Base-by-base conservation (phyloP, 1,140 invertebrate species). In the Diabrotica virgifera region DNA sequence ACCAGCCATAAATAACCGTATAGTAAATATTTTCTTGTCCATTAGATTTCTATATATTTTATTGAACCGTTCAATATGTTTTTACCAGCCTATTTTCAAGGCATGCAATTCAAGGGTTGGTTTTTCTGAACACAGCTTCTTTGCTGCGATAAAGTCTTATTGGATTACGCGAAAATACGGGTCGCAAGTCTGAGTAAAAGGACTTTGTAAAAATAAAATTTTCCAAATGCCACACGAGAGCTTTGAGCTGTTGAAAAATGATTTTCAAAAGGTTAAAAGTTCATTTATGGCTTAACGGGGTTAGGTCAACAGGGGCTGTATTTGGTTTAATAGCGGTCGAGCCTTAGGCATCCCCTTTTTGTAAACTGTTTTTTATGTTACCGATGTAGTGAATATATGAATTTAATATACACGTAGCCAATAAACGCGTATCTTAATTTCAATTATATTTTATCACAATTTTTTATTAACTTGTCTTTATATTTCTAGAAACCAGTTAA, bases 141-240 rank as follows among this genome's bases (percentile, higher is more conserved):
- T 64, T 65, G 64, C 70, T 54, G 62, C 67, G 62, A 69, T 71
- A 71, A 71, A 71, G 64, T 68, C 67, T 67, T 71, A 71, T 69
- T 71, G 70, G 70, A 71, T 71, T 71, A 71, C 67, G 59, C 12
- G 64, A 67, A 71, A 69, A 71, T 71, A 69, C 70, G 67, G 61
- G 57, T 66, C 57, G 67, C 64, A 69, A 69, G 70, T 69, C 70
- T 69, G 66, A 64, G 58, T 64, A 63, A 69, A 65, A 62, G 59
- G 67, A 65, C 66, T 71, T 69, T 71, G 66, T 60, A 63, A 64
- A 70, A 70, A 68, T 68, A 65, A 68, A 70, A 68, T 62, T 66
- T 61, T 56, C 65, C 61, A 69, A 69, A 71, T 68, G 65, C 58
- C 65, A 14, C 24, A 13, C 12, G 52, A n/a, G 40, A 46, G 40